Conservation (phyloP, 2,888 invertebrate genomes). For the Hydrotaea diabolus region DNA sequence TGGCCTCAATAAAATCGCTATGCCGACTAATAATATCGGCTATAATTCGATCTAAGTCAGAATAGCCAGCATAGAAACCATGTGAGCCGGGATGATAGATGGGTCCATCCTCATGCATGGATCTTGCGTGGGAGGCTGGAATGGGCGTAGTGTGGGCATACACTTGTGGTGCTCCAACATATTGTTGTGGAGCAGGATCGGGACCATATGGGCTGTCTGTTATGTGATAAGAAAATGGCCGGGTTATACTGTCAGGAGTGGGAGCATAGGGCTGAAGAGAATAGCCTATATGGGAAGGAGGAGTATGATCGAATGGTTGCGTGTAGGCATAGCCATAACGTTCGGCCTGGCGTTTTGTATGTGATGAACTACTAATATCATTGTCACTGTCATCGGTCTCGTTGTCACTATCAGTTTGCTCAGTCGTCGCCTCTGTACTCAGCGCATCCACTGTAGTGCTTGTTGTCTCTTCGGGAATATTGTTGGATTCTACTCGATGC, state of each 20-base stretch:
- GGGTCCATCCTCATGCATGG: background rate
- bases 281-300: background rate
- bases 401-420: background rate
- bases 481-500: constrained; percentile 8
- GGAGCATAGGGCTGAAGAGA: background rate
- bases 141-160: background rate
- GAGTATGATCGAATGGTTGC: background rate
- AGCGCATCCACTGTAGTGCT: background rate
- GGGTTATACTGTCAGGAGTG: background rate
- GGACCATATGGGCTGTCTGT: background rate
- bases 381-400: background rate
- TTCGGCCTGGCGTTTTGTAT: constrained; percentile 65
- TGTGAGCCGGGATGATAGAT: constrained; percentile 32
- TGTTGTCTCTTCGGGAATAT: background rate
- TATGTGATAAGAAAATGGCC: background rate
- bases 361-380: constrained; percentile 35
- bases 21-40: constrained; percentile 75
- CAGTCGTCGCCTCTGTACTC: background rate
- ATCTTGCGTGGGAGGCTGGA: constrained; percentile 23
- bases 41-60: constrained; percentile 76
- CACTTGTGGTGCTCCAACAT: constrained; percentile 69
- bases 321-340: constrained; percentile 48
- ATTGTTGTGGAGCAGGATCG: constrained; percentile 71
- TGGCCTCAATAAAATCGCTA: constrained; percentile 74
- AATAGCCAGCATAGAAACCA: constrained; percentile 68